phyloP scores from a whole-genome alignment of 2,113 vertebrate genomes.

The Odontophorus gujanensis region DNA sequence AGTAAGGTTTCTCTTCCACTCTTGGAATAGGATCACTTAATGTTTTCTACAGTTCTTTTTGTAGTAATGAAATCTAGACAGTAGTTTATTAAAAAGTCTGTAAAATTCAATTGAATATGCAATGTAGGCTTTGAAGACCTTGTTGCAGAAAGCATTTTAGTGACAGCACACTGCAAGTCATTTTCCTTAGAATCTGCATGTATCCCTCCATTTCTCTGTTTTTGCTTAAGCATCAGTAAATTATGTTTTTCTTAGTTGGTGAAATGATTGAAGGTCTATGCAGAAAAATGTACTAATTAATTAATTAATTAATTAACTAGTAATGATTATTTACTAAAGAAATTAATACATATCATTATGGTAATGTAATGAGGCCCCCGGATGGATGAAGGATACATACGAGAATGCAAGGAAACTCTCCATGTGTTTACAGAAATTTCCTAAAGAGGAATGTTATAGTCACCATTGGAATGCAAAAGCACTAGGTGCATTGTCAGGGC shows the following conservation, averaged over 20 bases:
- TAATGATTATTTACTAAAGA: not conserved
- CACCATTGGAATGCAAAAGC: slow-evolving; percentile 19
- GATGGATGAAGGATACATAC: not conserved
- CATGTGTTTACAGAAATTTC: not conserved
- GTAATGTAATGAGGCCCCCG: not conserved
- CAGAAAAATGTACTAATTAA: not conserved
- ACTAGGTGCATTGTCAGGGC: slow-evolving; percentile 9
- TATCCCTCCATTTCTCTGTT: not conserved
- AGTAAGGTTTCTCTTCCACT: not conserved
- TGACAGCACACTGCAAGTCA: not conserved
- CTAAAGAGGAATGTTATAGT: not conserved
- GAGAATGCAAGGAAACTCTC: not conserved
- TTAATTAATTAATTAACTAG: not conserved
- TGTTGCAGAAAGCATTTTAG: not conserved
- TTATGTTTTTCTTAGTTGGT: not conserved
- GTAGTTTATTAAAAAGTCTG: not conserved
- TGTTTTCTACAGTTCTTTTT: not conserved
- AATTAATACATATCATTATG: not conserved
- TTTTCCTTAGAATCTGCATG: not conserved
- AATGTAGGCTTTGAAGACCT: not conserved
- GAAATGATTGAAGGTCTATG: not conserved
- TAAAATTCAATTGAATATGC: not conserved
- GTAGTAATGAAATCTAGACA: not conserved
- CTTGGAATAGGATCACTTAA: not conserved
- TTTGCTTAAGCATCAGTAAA: not conserved